Evolutionary conservation across 2,113 vertebrate genomes (phyloP), one percentile per base, ranked within the genome.

Genomic region (Pleuronectes platessa): DNA sequence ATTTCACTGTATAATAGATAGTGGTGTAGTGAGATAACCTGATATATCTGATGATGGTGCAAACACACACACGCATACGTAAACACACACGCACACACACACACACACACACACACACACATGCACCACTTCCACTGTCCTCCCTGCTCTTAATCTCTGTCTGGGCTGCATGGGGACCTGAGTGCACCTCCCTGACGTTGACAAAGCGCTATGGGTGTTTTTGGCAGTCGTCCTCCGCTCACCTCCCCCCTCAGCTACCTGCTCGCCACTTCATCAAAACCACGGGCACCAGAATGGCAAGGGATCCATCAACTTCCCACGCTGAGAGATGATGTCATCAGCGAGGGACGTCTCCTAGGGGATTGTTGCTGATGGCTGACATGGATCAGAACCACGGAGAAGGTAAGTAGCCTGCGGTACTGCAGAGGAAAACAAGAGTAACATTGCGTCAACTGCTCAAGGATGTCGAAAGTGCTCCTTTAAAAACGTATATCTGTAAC

Each of bases 321-420:
- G 66, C 85, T 84, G 91, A 91, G 86, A 89, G 87, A 93, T 91
- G 90, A 92, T 91, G 92, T 92, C 92, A 93, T 92, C 90, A 85
- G 68, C 67, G 71, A 87, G 81, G 71, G 81, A 77, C 61, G 4
- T 86, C 87, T 89, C 86, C 76, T 21, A 63, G 76, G 51, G 88
- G 71, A 79, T 61, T 35, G 74, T 23, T 64, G 84, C 82, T 80
- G 86, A 87, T 82, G 86, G 86, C 72, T 74, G 78, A 83, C 83
- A 88, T 83, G 83, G 82, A 84, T 86, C 87, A 88, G 85, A 61
- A 78, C 63, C 68, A 54, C 71, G 31, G 69, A 31, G 64, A 62
- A 14, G 64, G 51, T 35, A 23, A 35, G 45, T 15, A 63, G 62
- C 64, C 78, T 10, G 67, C 63, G 63, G 76, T 20, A 49, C 78